Base-by-base conservation (phyloP, 2,888 invertebrate genomes). In the Chymomyza caudatula region DNA sequence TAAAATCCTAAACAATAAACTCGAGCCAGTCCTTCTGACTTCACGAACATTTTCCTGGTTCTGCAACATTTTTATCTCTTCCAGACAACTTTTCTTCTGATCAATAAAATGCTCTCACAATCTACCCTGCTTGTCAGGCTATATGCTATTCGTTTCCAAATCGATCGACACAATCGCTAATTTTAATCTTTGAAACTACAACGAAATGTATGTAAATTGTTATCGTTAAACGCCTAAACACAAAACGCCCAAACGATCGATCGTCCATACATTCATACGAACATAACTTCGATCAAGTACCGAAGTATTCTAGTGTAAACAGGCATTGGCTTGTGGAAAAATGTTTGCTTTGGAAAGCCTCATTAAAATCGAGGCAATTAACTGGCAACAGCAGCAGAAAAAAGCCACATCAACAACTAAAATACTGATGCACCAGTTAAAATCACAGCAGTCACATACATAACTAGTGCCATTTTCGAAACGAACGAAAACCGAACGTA, bases 291-390 rank as follows among this genome's bases (percentile, higher is more conserved):
- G n/a, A 43, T 15, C 42, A 13, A 19, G 5, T 42, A 19, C 42
- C 17, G 22, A 51, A 11, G 29, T 37, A 51, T 51, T 51, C 51
- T 51, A 51, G 51, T 20, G 51, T 11, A 19, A 17, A 51, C 19
- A 51, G 44, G 15, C 44, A 15, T 47, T 20, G 20, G 51, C 51
- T 13, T 20, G 51, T 17, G 53, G 69, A 63, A 70, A 80, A 71
- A 37, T 37, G 29, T 37, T 37, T 65, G 62, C 69, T 64, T 54
- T 64, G 67, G 73, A 75, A 86, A 87, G 87, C 74, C 85, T 87
- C 87, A 85, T 85, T 85, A 85, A 85, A 85, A 87, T 81, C 76
- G 29, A 37, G 74, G 87, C 85, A 85, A 86, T 85, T 87, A 85
- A 87, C 81, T 78, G 78, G 78, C 76, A 78, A 74, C 67, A 68